phyloP scores from a whole-genome alignment of 2,113 vertebrate genomes.

The Cheilinus undulatus region DNA sequence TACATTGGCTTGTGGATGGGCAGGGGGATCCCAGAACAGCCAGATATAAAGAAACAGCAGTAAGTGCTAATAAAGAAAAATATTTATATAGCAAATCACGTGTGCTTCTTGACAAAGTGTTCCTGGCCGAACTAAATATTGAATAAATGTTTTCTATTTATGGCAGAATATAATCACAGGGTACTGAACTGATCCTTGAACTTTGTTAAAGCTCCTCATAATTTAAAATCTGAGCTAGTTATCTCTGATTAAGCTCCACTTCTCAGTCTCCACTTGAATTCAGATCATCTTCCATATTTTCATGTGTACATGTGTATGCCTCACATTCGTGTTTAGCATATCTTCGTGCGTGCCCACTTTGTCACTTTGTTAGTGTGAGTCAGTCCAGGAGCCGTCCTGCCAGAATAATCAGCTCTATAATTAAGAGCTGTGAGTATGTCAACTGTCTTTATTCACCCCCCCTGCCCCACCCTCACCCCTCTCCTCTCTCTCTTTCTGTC shows the following conservation, averaged over 20 bases:
- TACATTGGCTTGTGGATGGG: too few species aligned
- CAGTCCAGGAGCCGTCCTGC: conserved; percentile 67
- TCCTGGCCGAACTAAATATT: too few species aligned
- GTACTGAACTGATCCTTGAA: too few species aligned
- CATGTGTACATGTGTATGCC: neutral
- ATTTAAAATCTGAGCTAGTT: conserved; percentile 16
- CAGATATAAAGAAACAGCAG: too few species aligned
- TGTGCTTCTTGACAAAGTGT: too few species aligned
- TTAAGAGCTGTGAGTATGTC: conserved; percentile 82
- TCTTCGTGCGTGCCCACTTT: conserved; percentile 12
- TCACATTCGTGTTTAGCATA: neutral
- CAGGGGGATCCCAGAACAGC: too few species aligned
- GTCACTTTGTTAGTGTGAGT: conserved; percentile 48
- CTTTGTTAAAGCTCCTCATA: conserved; percentile 23
- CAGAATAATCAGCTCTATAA: conserved; percentile 82
- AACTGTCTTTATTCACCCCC: conserved; percentile 70
- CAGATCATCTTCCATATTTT: neutral
- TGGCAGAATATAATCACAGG: too few species aligned
- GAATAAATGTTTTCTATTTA: too few species aligned
- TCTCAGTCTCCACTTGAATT: conserved; percentile 17
- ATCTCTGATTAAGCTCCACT: conserved; percentile 24
- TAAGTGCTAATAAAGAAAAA: too few species aligned
- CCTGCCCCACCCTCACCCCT: neutral
- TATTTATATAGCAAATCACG: too few species aligned
- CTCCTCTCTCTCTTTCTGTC: conserved; percentile 34